phyloP scores from a whole-genome alignment of 2,888 invertebrate genomes.

The Operophtera brumata region DNA sequence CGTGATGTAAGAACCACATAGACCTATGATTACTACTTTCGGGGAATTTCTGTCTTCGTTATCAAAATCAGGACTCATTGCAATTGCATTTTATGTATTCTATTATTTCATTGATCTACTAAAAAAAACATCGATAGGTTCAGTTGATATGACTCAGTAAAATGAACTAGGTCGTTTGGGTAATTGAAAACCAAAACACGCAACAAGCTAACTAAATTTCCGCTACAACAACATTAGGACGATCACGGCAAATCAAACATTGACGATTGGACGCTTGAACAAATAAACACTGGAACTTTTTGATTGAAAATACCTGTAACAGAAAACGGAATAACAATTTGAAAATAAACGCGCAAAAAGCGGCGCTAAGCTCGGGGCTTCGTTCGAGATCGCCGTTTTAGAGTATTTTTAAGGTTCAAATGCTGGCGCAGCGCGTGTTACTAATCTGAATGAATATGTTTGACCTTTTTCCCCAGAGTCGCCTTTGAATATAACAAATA shows the following conservation, averaged over 20 bases:
- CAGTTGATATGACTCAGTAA: not conserved
- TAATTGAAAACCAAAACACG: constrained; percentile 17
- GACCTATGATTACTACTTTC: not conserved
- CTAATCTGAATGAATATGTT: not conserved
- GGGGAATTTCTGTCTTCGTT: too few relatives aligned
- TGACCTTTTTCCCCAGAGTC: not conserved
- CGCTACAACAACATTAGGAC: constrained; percentile 24
- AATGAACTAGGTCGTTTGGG: constrained; percentile 1
- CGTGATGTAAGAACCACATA: too few relatives aligned
- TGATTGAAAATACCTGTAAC: constrained; percentile 44
- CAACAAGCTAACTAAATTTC: constrained; percentile 25
- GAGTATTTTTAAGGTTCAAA: constrained; percentile 44
- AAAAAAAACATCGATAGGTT: too few relatives aligned
- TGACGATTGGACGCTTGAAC: constrained; percentile 27
- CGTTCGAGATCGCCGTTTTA: constrained; percentile 33
- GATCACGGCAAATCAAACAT: constrained; percentile 34
- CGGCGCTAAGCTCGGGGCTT: constrained; percentile 44
- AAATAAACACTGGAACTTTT: constrained; percentile 38
- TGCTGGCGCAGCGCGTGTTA: not conserved
- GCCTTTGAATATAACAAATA: too few relatives aligned
- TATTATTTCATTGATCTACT: too few relatives aligned
- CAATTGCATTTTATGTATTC: too few relatives aligned
- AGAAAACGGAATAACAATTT: constrained; percentile 47
- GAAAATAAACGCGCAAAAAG: constrained; percentile 45
- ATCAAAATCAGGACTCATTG: too few relatives aligned